Evolutionary conservation across 2,113 vertebrate species (phyloP).

Genomic region (Emydocephalus ijimae): DNA sequence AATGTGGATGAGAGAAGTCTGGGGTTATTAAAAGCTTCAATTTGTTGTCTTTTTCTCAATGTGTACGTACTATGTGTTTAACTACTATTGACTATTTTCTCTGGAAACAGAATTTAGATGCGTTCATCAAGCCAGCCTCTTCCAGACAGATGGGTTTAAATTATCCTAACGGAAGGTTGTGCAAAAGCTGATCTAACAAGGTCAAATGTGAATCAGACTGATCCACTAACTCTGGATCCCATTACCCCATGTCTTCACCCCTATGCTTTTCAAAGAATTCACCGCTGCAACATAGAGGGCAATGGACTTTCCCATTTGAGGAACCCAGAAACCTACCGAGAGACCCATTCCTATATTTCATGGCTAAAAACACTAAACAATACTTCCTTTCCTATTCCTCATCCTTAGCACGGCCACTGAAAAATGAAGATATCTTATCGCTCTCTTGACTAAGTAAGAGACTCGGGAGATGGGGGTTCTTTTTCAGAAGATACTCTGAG

Average conservation of each 20-base stretch:
- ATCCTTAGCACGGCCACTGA: neutral
- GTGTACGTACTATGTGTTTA: neutral
- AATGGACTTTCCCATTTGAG: neutral
- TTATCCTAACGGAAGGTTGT: neutral
- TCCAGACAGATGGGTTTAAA: neutral
- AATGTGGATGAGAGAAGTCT: neutral
- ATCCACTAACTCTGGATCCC: neutral
- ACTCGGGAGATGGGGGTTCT: neutral
- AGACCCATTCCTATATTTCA: neutral
- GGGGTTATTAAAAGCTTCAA: neutral
- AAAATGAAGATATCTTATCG: neutral
- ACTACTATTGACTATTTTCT: neutral
- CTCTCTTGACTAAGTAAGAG: neutral
- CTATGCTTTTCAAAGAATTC: neutral
- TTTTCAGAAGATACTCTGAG: too few relatives aligned
- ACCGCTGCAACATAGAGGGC: neutral
- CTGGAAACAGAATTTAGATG: neutral
- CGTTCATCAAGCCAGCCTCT: neutral
- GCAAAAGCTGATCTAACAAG: neutral
- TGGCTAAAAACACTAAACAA: neutral
- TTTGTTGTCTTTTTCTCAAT: neutral
- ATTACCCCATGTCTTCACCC: neutral
- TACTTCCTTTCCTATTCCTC: neutral
- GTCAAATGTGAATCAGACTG: neutral
- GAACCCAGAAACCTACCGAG: neutral